Percentiles rank a stretch among this genome's conserved stretches.
Conservation (phyloP, 2,888 invertebrate genomes). For the Globia sparganii region DNA sequence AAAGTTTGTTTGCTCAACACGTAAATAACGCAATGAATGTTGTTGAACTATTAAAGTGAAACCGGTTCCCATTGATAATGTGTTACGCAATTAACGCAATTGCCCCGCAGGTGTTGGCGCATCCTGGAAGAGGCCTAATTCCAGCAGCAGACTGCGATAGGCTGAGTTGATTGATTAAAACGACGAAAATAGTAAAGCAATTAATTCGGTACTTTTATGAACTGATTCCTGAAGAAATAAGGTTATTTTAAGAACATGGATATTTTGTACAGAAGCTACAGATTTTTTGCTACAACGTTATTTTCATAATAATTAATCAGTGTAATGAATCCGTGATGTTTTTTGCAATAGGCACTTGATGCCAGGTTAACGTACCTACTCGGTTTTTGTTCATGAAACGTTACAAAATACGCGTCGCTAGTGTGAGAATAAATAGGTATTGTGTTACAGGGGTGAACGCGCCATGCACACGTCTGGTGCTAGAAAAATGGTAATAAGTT, state of each 20-base stretch:
- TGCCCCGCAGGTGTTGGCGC: no score
- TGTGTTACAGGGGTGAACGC: slow-evolving; percentile 48
- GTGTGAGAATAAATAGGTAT: slow-evolving; percentile 59
- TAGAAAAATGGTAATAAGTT: slow-evolving; percentile 46
- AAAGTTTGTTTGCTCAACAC: no score
- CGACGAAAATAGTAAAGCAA: neutral
- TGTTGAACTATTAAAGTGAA: no score
- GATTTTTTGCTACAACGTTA: slow-evolving; percentile 35
- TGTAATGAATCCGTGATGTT: slow-evolving; percentile 43
- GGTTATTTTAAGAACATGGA: no score
- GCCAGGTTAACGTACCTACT: slow-evolving; percentile 59
- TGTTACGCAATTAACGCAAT: no score
- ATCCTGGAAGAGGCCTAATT: neutral
- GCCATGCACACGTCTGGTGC: slow-evolving; percentile 29
- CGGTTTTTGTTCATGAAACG: slow-evolving; percentile 52
- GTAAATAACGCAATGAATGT: no score
- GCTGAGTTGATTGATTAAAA: neutral
- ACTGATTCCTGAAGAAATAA: neutral
- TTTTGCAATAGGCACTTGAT: slow-evolving; percentile 34
- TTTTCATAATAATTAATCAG: slow-evolving; percentile 30
- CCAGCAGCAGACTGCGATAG: neutral
- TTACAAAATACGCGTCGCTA: slow-evolving; percentile 49
- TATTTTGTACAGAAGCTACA: neutral
- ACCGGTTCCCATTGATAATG: no score
- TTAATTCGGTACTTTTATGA: neutral